A percentile compares a stretch with the other conserved stretches of the same genome.
Evolutionary conservation across 2,888 invertebrate species (phyloP).

Genomic region (Diarsia rubi): DNA sequence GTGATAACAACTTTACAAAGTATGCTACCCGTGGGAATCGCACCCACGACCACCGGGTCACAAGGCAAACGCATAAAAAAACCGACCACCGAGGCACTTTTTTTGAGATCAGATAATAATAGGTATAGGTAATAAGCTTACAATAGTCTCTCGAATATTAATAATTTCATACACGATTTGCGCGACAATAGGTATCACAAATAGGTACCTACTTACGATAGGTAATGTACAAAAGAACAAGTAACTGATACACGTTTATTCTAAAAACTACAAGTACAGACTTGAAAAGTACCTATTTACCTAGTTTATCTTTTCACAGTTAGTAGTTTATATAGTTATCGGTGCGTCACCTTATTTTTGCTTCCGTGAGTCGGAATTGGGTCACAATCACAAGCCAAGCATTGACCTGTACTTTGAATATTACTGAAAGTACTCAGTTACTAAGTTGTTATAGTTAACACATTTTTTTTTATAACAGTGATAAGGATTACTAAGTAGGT

Average conservation of each 20-base stretch:
- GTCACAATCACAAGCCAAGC: too few species aligned
- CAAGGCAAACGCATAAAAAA: too few species aligned
- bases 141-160: background rate
- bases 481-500: constrained; percentile 2
- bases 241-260: background rate
- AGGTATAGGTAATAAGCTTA: too few species aligned
- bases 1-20: too few species aligned
- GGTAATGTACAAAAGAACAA: background rate
- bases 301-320: constrained; percentile 13
- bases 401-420: constrained; percentile 24
- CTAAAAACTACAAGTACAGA: background rate
- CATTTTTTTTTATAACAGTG: constrained; percentile 13
- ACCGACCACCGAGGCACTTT: too few species aligned
- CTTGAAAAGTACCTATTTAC: background rate
- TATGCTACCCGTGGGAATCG: too few species aligned
- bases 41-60: too few species aligned
- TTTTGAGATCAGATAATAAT: background rate
- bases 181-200: background rate
- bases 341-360: background rate
- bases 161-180: background rate
- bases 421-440: constrained; percentile 3
- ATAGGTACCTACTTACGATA: background rate
- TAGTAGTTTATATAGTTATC: constrained; percentile 16
- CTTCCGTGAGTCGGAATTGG: constrained; percentile 21
- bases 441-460: background rate